Percentiles rank a stretch among this genome's conserved stretches.
Evolutionary conservation across 2,888 invertebrate genomes (phyloP).

Genomic region (Crepidodera aurea): DNA sequence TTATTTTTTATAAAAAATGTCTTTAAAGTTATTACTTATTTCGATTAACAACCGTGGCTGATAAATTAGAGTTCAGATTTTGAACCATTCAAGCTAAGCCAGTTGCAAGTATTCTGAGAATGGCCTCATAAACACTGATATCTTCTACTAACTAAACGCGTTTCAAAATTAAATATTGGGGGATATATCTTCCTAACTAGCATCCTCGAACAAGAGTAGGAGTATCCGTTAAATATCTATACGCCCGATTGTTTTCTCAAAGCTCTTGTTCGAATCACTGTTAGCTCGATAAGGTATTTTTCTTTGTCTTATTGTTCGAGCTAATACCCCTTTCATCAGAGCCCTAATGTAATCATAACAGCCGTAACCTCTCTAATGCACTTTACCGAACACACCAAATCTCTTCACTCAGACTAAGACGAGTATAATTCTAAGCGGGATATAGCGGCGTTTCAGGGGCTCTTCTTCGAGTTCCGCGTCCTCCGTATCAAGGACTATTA

Average conservation of each 20-base stretch:
- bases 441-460: background rate
- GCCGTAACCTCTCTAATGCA: slow-evolving; percentile 10
- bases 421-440: slow-evolving; percentile 12
- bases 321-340: background rate
- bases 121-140: no score
- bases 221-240: no score
- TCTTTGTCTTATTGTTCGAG: background rate
- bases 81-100: no score
- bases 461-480: background rate
- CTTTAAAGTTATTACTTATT: no score
- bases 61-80: no score
- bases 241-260: background rate
- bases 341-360: slow-evolving; percentile 12
- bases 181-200: no score
- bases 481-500: slow-evolving; percentile 1
- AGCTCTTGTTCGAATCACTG: background rate
- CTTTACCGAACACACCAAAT: slow-evolving; percentile 12
- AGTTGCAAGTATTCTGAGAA: no score
- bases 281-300: background rate
- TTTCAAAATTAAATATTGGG: no score
- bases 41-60: no score
- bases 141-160: no score
- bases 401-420: slow-evolving; percentile 8
- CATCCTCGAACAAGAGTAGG: no score
- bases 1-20: no score